Evolutionary conservation across 2,113 vertebrate species (phyloP).

Genomic region (Dasyprocta punctata): DNA sequence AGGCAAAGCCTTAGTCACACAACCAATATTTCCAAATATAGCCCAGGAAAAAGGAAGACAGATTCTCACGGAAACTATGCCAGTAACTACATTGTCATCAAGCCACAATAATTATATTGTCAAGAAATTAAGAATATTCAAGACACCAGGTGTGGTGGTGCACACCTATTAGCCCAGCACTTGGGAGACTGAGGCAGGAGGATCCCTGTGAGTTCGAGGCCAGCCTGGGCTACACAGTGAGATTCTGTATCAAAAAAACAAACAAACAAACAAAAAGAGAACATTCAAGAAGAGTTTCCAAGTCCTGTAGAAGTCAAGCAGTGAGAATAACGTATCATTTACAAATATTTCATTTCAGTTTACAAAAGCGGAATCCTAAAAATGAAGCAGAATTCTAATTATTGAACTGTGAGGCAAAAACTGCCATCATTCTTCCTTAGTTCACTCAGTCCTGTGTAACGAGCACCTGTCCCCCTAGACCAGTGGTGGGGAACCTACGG

Average conservation of each 20-base stretch:
- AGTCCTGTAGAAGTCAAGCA: neutral
- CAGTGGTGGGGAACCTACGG: neutral
- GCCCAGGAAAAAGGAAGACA: neutral
- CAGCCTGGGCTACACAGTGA: neutral
- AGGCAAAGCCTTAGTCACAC: neutral
- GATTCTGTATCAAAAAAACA: neutral
- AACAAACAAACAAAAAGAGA: neutral
- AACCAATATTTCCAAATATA: neutral
- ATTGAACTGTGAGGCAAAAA: neutral
- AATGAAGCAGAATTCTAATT: neutral
- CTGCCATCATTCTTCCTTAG: neutral
- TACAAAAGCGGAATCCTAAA: neutral
- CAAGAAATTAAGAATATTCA: neutral
- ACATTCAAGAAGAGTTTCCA: neutral
- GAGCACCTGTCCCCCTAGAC: neutral
- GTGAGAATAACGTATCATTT: neutral
- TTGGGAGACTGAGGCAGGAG: neutral
- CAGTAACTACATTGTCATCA: neutral
- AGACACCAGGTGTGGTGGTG: neutral
- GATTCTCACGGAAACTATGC: neutral
- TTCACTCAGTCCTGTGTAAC: neutral
- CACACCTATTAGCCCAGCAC: neutral
- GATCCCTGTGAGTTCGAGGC: neutral
- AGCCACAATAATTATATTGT: neutral
- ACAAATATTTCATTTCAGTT: neutral